Evolutionary conservation across 2,888 invertebrate genomes (phyloP).

Genomic region (Cepaea hortensis): DNA sequence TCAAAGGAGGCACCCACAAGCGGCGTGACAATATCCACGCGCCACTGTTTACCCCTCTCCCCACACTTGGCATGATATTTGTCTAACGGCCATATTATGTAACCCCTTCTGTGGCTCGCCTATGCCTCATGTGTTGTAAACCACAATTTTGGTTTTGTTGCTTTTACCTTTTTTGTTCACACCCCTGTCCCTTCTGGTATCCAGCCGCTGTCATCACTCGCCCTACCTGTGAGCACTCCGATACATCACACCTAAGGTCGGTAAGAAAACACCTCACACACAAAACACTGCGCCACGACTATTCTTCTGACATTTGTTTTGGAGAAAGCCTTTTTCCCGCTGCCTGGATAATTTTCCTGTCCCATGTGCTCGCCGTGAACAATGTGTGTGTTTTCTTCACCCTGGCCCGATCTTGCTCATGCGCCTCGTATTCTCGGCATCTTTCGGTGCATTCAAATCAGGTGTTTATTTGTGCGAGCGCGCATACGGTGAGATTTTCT

Average conservation of each 20-base stretch:
- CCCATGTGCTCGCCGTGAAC: slow-evolving; percentile 6
- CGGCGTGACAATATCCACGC: background rate
- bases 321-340: background rate
- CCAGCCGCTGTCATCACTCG: background rate
- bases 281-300: background rate
- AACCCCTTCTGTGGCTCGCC: background rate
- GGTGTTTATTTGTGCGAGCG: slow-evolving; percentile 10
- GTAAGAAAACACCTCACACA: slow-evolving; percentile 18
- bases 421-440: slow-evolving; percentile 4
- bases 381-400: slow-evolving; percentile 14
- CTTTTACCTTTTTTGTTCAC: slow-evolving; percentile 2
- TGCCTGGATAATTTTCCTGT: slow-evolving; percentile 7
- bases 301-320: slow-evolving; percentile 2
- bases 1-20: no score
- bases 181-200: slow-evolving; percentile 18
- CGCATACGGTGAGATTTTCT: background rate
- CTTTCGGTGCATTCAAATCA: background rate
- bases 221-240: background rate
- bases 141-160: background rate
- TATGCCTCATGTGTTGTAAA: slow-evolving; percentile 6
- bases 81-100: background rate
- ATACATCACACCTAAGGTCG: slow-evolving; percentile 6
- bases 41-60: background rate
- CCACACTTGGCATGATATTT: background rate
- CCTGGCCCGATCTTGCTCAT: slow-evolving; percentile 5